Base-by-base conservation (phyloP, 2,888 invertebrate species). In the Pilophorus perplexus region DNA sequence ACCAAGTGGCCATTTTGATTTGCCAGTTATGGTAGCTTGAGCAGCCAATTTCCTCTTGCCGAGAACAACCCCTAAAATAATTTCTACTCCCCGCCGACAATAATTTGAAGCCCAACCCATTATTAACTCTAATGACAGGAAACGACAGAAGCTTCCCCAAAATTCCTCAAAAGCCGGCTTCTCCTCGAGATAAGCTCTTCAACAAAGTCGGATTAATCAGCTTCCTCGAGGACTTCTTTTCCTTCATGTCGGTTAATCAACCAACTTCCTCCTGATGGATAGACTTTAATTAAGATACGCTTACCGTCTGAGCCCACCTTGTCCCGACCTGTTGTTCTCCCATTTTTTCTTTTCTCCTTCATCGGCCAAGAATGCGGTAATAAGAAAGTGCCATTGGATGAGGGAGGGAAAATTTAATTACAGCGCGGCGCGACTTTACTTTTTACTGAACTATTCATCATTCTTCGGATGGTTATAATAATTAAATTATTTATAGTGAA, bases 231-330 rank as follows among this genome's bases (percentile, higher is more conserved):
- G 52, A 52, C 25, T 28, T 59, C 20, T 25, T 25, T 14, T 25
- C 42, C 59, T 33, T 38, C n/a, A 59, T 27, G 59, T 25, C 25
- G 40, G 59, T 59, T 59, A 59, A 59, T 59, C 59, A 59, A 59
- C 42, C 42, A 59, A 59, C 42, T 59, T 59, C 23, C 48, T 28
- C 28, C 59, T 59, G 59, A 59, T 59, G 59, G 59, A 59, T 59
- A 59, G 59, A 40, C 42, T 59, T 59, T 59, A 59, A 59, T 59
- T 59, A 59, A 59, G 59, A 59, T 40, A 42, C 59, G 59, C 42
- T 59, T 59, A 59, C 23, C 59, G 27, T 40, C 23, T 59, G 25
- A 16, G 22, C 22, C 22, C 38, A 20, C 18, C 55, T 55, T 55
- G 40, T 42, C 27, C 27, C 59, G 59, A 38, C 25, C 10, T 22